These are phyloP conservation scores for Plutomurus gul DNA, from an alignment of 1,140 invertebrate genomes.

Conservation along the genomic window DNA sequence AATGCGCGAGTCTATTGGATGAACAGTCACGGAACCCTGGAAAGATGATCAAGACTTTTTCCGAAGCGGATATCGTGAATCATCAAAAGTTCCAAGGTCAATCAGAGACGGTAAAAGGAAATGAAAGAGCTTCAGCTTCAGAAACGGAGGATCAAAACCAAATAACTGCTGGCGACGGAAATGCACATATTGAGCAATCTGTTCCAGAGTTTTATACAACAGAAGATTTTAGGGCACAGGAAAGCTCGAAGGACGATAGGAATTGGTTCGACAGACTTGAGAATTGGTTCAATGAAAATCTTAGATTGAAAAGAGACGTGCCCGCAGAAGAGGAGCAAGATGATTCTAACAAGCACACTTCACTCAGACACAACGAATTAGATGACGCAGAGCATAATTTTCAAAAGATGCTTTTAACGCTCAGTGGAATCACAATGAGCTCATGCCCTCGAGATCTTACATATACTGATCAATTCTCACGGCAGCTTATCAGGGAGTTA, in stretches of 20 bases:
- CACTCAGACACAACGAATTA: not conserved
- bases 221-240: no score
- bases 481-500: not conserved
- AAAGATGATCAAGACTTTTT: not conserved
- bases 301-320: no score
- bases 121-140: no score
- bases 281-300: no score
- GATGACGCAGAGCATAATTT: not conserved
- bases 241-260: no score
- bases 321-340: no score
- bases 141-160: no score
- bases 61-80: not conserved
- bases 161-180: no score
- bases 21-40: not conserved
- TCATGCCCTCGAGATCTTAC: not conserved
- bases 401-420: not conserved
- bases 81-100: not conserved
- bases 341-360: no score
- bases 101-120: not conserved
- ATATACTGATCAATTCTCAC: not conserved
- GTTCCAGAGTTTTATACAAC: no score
- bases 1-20: conserved; percentile 21
- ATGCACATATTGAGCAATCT: no score
- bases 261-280: no score
- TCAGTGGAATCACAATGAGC: not conserved